Conservation (phyloP, 2,113 vertebrate genomes). For the Numida meleagris region DNA sequence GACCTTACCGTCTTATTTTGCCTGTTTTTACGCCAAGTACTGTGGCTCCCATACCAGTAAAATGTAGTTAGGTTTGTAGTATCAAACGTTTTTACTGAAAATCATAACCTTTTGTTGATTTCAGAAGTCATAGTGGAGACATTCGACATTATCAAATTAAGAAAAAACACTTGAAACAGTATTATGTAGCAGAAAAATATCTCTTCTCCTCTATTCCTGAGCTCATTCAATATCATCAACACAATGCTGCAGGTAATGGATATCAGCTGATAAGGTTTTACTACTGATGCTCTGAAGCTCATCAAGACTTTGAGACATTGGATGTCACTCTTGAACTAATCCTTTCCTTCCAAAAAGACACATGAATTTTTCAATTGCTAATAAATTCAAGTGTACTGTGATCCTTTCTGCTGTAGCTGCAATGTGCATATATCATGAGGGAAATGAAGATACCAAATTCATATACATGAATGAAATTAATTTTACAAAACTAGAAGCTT, state of each 20-base stretch:
- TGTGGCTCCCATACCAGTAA: not conserved
- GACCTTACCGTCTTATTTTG: not conserved
- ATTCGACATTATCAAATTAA: constrained; percentile 90
- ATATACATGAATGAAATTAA: not conserved
- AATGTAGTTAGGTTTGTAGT: not conserved
- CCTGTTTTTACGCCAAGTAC: not conserved
- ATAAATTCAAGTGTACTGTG: not conserved
- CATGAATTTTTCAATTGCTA: not conserved
- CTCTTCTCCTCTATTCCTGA: constrained; percentile 84
- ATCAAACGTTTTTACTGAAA: not conserved
- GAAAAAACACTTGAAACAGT: constrained; percentile 73
- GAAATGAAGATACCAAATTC: not conserved
- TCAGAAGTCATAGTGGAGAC: constrained; percentile 64
- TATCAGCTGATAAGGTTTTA: not conserved
- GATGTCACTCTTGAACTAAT: not conserved
- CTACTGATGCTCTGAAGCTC: not conserved
- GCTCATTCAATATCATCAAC: constrained; percentile 85
- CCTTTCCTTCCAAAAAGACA: not conserved
- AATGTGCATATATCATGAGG: too few relatives aligned
- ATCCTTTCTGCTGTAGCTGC: not conserved
- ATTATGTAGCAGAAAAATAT: constrained; percentile 85
- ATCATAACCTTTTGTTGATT: constrained; percentile 9
- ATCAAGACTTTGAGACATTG: not conserved
- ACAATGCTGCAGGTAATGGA: constrained; percentile 87
- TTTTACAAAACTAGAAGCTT: not conserved